Evolutionary conservation across 2,797 vertebrate species (phyloP), one percentile per base, ranked within the genome.

Genomic region (Arremon brunneinucha): DNA sequence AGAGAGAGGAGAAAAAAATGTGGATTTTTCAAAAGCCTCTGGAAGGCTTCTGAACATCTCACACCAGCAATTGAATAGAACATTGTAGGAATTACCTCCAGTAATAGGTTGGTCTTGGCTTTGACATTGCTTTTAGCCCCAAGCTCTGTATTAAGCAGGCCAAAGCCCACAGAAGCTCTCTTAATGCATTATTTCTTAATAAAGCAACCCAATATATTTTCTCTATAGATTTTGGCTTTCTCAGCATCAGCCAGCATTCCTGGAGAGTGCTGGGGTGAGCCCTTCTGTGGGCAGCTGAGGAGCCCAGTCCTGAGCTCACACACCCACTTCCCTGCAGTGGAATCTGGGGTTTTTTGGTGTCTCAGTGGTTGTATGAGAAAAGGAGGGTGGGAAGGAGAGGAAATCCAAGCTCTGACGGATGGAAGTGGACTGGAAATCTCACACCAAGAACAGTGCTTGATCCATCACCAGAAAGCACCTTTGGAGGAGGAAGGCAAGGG

Each of bases 71-170:
- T 34, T 12, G 28, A 80, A 70, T 10, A 89, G 79, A 91, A 87
- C 65, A 79, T 63, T 55, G 57, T n/a, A 84, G 74, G 89, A 91
- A 89, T 94, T 85, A 82, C 78, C 67, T 95, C 71, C 59, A 91
- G 77, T 71, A 81, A 87, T 64, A 64, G 65, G 59, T 50, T 83
- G 90, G 77, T 79, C 60, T 90, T 79, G 79, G 87, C 64, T 80
- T 74, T 87, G 74, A 50, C 83, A 6, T 23, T 53, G 81, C 83
- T 94, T 85, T 95, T 74, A 87, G 87, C 93, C 91, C 77, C 59
- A 53, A 79, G 90, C 87, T 79, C 86, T 0, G 0, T 43, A 81
- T 52, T 74, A 94, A 81, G 56, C 50, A 90, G 92, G 53, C 72
- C n/a, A 91, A 83, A 89, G 84, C 49, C 92, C 75, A 68, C 53